These are phyloP conservation scores for Drosophila atripex DNA, from an alignment of 2,888 invertebrate species.

Conservation along the genomic window DNA sequence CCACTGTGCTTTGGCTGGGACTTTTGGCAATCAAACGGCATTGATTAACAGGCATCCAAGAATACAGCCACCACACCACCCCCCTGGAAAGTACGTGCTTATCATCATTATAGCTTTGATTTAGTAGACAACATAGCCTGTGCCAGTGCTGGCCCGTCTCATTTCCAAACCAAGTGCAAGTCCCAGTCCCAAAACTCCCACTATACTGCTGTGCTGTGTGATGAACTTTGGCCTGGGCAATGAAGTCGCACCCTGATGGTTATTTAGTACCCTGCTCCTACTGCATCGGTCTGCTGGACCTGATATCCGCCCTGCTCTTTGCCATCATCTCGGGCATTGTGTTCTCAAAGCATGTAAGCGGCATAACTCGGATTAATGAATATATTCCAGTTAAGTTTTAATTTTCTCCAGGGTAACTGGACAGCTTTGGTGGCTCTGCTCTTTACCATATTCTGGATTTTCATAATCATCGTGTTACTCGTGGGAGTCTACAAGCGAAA, in stretches of 20 bases:
- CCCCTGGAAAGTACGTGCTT: slow-evolving; percentile 66
- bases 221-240: slow-evolving; percentile 27
- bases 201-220: slow-evolving; percentile 17
- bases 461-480: slow-evolving; percentile 44
- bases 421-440: slow-evolving; percentile 52
- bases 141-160: background rate
- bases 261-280: slow-evolving; percentile 72
- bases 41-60: slow-evolving; percentile 63
- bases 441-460: slow-evolving; percentile 62
- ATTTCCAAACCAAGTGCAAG: background rate
- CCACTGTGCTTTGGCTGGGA: slow-evolving; percentile 50
- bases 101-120: slow-evolving; percentile 77
- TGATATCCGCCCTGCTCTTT: slow-evolving; percentile 64
- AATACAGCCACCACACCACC: slow-evolving; percentile 6
- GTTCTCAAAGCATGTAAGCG: slow-evolving; percentile 58
- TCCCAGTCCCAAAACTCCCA: slow-evolving; percentile 8
- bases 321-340: slow-evolving; percentile 59
- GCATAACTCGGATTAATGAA: no score
- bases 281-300: slow-evolving; percentile 62
- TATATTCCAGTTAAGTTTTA: background rate
- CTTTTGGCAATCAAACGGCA: slow-evolving; percentile 66
- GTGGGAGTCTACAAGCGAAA: slow-evolving; percentile 53
- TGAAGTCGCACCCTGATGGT: slow-evolving; percentile 28
- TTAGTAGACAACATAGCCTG: slow-evolving; percentile 57
- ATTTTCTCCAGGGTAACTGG: slow-evolving; percentile 47